Conservation (phyloP, 2,113 vertebrate species). For the Bagarius yarrelli region DNA sequence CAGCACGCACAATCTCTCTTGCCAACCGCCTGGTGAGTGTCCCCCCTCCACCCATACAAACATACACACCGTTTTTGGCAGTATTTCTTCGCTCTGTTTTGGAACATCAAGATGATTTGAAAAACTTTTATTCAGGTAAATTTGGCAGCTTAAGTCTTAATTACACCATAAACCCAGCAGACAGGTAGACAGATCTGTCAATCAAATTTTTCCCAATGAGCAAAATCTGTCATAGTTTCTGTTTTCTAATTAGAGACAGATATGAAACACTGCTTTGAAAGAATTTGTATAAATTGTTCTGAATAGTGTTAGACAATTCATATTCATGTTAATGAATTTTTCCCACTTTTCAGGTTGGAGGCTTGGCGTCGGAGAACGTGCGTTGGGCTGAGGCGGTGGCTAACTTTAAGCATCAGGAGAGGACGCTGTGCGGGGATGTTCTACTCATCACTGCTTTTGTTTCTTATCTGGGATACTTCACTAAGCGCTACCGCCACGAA, state of each 20-base stretch:
- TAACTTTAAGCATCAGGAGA: slow-evolving; percentile 80
- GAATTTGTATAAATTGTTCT: background rate
- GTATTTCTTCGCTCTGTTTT: slow-evolving; percentile 5
- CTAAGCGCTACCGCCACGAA: slow-evolving; percentile 81
- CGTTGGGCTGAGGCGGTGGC: slow-evolving; percentile 87
- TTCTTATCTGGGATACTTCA: slow-evolving; percentile 95
- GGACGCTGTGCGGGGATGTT: slow-evolving; percentile 87
- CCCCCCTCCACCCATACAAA: background rate
- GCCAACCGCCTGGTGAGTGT: slow-evolving; percentile 92
- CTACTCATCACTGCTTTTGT: slow-evolving; percentile 86
- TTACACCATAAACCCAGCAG: slow-evolving; percentile 24
- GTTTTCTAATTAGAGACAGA: background rate
- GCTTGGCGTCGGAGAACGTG: slow-evolving; percentile 86
- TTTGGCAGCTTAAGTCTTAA: slow-evolving; percentile 36
- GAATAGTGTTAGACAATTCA: background rate
- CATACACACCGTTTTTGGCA: slow-evolving; percentile 25
- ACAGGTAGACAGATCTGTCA: slow-evolving; percentile 6
- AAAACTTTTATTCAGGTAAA: slow-evolving; percentile 23
- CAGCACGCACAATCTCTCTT: slow-evolving; percentile 81
- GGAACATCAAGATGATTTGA: slow-evolving; percentile 24
- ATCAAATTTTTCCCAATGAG: background rate
- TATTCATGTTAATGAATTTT: background rate
- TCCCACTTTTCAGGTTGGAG: slow-evolving; percentile 77
- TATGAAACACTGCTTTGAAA: background rate
- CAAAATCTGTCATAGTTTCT: slow-evolving; percentile 18